phyloP scores from a whole-genome alignment of 1,140 invertebrate species.

The Aphidius ervi region DNA sequence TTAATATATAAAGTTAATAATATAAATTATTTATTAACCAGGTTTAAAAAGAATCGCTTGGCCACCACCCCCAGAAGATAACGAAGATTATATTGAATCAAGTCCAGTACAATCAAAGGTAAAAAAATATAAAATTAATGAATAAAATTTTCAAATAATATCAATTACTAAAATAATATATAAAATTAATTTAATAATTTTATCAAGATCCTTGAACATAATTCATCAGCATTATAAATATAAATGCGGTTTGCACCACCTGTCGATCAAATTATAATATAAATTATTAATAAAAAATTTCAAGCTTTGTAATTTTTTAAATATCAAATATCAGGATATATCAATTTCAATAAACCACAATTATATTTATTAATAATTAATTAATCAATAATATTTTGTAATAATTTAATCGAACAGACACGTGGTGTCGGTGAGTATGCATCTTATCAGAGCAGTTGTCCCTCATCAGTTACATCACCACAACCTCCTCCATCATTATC shows the following conservation, averaged over 20 bases:
- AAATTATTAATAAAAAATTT: no score
- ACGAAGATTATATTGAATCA: slow-evolving; percentile 52
- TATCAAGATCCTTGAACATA: no score
- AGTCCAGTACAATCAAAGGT: slow-evolving; percentile 55
- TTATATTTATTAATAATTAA: neutral
- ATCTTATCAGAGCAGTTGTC: slow-evolving; percentile 41
- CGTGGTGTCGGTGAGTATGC: slow-evolving; percentile 44
- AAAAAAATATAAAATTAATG: slow-evolving; percentile 26
- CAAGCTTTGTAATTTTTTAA: no score
- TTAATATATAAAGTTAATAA: neutral
- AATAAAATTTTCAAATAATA: neutral
- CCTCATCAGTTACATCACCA: slow-evolving; percentile 37
- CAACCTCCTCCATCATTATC: slow-evolving; percentile 30
- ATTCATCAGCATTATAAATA: no score
- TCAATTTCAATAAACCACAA: neutral
- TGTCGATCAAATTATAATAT: no score
- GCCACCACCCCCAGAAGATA: slow-evolving; percentile 69
- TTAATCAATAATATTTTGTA: neutral
- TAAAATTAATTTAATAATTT: slow-evolving; percentile 2
- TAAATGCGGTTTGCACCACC: no score
- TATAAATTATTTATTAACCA: slow-evolving; percentile 36
- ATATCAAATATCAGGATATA: no score
- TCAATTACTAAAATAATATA: neutral
- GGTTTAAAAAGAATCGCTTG: slow-evolving; percentile 77
- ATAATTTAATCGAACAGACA: slow-evolving; percentile 32